These are phyloP conservation scores for Bombyx mandarina DNA, from an alignment of 1,140 invertebrate genomes.

Conservation along the genomic window DNA sequence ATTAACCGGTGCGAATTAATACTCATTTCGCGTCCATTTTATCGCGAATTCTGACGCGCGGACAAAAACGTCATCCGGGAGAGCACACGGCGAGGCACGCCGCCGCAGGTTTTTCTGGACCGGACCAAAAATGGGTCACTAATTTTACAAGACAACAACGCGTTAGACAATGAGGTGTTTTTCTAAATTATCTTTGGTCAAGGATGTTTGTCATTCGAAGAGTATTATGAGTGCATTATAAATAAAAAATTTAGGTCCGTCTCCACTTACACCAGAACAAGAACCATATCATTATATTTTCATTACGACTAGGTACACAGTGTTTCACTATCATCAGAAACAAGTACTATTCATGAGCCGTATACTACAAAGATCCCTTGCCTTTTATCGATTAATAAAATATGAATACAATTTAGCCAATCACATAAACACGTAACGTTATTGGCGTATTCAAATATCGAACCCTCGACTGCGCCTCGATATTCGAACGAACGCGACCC, in stretches of 20 bases:
- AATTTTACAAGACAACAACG: constrained; percentile 22
- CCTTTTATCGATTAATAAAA: constrained; percentile 15
- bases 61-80: constrained; percentile 46
- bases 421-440: constrained; percentile 19
- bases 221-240: too few relatives aligned
- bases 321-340: too few relatives aligned
- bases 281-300: constrained; percentile 15
- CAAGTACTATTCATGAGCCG: too few relatives aligned
- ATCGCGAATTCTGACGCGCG: constrained; percentile 43
- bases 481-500: constrained; percentile 17
- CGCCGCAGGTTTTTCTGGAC: constrained; percentile 19
- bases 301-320: too few relatives aligned
- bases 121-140: constrained; percentile 39
- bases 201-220: too few relatives aligned
- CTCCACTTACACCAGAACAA: constrained; percentile 12
- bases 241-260: too few relatives aligned
- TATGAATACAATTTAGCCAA: constrained; percentile 28
- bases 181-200: too few relatives aligned
- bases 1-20: constrained; percentile 67
- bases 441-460: constrained; percentile 44
- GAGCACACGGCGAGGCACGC: constrained; percentile 15
- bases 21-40: constrained; percentile 64
- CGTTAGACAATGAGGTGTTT: constrained; percentile 17
- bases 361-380: too few relatives aligned
- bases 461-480: constrained; percentile 28